Conservation (phyloP, 2,113 vertebrate genomes). For the Guaruba guarouba region DNA sequence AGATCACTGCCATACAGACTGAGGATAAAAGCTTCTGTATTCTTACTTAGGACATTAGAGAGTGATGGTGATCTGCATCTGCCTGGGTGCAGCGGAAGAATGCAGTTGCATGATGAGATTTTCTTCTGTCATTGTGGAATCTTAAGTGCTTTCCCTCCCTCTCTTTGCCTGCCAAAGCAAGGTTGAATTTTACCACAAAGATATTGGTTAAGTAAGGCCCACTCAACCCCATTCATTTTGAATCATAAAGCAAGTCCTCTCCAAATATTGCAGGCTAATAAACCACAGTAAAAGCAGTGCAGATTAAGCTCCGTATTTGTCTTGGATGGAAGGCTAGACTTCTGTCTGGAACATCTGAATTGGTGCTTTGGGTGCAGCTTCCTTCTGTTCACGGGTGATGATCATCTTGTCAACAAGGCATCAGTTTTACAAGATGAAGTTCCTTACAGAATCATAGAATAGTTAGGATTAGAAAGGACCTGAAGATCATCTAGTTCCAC, state of each 20-base stretch:
- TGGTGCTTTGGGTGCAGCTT: slow-evolving; percentile 76
- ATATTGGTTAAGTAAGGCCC: background rate
- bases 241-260: background rate
- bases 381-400: slow-evolving; percentile 72
- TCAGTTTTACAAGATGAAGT: slow-evolving; percentile 13
- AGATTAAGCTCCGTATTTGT: slow-evolving; percentile 65
- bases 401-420: slow-evolving; percentile 57
- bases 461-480: too few relatives aligned
- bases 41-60: background rate
- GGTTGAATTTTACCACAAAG: background rate
- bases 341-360: slow-evolving; percentile 59
- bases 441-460: background rate
- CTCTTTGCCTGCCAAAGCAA: background rate
- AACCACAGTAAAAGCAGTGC: background rate
- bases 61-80: background rate
- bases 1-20: background rate
- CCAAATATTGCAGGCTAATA: slow-evolving; percentile 18
- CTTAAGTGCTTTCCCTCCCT: background rate
- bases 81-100: background rate
- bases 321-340: slow-evolving; percentile 56
- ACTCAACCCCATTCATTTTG: background rate
- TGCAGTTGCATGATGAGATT: background rate
- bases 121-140: background rate
- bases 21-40: background rate
- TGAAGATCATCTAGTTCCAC: too few relatives aligned